Percentiles rank a stretch among this genome's conserved stretches.
Conservation (phyloP, 2,113 vertebrate species). For the Hippocampus barbouri region DNA sequence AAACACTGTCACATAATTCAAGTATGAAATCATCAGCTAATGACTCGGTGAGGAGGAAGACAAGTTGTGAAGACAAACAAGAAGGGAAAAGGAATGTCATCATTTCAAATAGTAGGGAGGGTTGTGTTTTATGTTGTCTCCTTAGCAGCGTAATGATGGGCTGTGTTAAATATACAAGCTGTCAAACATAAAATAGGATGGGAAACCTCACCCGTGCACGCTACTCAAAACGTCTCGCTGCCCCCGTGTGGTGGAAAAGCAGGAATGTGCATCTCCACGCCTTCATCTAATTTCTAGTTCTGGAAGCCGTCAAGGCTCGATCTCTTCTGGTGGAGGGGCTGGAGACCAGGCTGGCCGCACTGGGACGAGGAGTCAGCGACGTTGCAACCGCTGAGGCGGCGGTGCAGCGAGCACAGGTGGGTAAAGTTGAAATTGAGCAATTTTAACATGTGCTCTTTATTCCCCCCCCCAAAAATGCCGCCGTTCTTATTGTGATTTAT, state of each 20-base stretch:
- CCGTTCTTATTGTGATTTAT: too few species aligned
- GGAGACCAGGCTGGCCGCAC: constrained; percentile 65
- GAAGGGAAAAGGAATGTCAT: neutral
- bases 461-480: neutral
- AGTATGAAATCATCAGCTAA: constrained; percentile 48
- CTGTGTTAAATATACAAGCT: neutral
- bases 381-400: constrained; percentile 68
- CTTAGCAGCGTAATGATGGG: neutral
- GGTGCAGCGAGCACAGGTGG: constrained; percentile 72
- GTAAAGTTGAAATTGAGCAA: neutral
- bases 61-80: neutral
- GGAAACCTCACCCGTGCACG: constrained; percentile 5
- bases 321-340: constrained; percentile 67
- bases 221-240: constrained; percentile 9
- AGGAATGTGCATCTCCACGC: neutral
- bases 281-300: constrained; percentile 62
- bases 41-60: constrained; percentile 9
- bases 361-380: constrained; percentile 65
- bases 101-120: neutral
- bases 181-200: constrained; percentile 25
- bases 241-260: constrained; percentile 39
- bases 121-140: neutral
- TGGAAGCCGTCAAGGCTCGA: constrained; percentile 15
- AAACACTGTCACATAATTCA: constrained; percentile 41
- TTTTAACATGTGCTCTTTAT: neutral